These are phyloP conservation scores for Pipa parva DNA, from an alignment of 2,113 vertebrate genomes.

Conservation along the genomic window DNA sequence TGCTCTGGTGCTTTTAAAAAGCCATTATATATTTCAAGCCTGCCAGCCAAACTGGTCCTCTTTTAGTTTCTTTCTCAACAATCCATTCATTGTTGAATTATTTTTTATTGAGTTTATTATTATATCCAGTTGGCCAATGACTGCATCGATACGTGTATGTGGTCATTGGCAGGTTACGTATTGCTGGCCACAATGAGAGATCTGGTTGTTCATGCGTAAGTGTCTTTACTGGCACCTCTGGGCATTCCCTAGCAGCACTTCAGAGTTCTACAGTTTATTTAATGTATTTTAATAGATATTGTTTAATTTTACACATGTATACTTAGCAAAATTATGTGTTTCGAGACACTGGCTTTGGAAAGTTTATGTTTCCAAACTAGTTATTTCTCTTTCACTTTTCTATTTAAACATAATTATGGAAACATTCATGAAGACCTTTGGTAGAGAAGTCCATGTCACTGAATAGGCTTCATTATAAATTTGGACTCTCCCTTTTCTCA, in stretches of 20 bases:
- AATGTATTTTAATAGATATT: not conserved
- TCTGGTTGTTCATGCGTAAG: not conserved
- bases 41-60: no score
- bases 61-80: no score
- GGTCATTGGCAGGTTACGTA: no score
- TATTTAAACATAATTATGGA: slow-evolving; percentile 17
- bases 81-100: no score
- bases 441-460: not conserved
- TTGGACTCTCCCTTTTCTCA: not conserved
- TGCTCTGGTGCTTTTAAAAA: no score
- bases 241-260: not conserved
- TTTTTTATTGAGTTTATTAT: no score
- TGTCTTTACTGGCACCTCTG: not conserved
- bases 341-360: not conserved
- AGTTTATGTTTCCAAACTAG: not conserved
- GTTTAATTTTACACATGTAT: not conserved
- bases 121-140: no score
- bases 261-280: not conserved
- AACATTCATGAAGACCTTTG: not conserved
- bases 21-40: no score
- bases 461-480: slow-evolving; percentile 17
- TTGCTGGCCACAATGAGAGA: no score
- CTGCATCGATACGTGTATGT: no score
- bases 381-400: not conserved
- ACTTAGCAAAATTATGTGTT: not conserved